phyloP scores from a whole-genome alignment of 2,888 invertebrate genomes.

The Stenodema calcarata region DNA sequence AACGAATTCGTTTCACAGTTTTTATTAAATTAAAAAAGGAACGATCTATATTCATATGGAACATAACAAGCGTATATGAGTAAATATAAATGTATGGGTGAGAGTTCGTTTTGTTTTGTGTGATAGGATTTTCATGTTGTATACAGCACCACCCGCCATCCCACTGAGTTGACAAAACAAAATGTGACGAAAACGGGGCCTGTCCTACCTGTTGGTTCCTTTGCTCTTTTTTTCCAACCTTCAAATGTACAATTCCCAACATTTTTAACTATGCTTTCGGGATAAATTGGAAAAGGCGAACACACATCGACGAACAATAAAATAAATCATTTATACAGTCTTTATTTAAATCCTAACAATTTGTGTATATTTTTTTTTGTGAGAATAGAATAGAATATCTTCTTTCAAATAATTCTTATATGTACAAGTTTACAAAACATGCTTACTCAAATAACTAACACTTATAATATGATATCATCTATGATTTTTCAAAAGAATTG shows the following conservation, averaged over 20 bases:
- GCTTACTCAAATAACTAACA: background rate
- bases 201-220: too few species aligned
- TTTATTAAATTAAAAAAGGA: slow-evolving; percentile 2
- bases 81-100: background rate
- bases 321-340: background rate
- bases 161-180: background rate
- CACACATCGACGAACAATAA: background rate
- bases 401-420: background rate
- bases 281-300: background rate
- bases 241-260: background rate
- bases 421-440: background rate
- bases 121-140: background rate
- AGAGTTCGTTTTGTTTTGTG: background rate
- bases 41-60: background rate
- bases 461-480: background rate
- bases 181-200: too few species aligned
- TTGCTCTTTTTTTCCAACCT: background rate
- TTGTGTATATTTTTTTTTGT: background rate
- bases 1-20: background rate
- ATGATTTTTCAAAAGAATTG: background rate
- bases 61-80: background rate
- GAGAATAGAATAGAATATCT: background rate
- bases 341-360: background rate
- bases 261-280: background rate
- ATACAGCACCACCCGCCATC: background rate